A percentile compares a stretch with the other conserved stretches of the same genome.
Evolutionary conservation across 2,797 vertebrate genomes (phyloP).

Genomic region (Fistularia tabacaria): DNA sequence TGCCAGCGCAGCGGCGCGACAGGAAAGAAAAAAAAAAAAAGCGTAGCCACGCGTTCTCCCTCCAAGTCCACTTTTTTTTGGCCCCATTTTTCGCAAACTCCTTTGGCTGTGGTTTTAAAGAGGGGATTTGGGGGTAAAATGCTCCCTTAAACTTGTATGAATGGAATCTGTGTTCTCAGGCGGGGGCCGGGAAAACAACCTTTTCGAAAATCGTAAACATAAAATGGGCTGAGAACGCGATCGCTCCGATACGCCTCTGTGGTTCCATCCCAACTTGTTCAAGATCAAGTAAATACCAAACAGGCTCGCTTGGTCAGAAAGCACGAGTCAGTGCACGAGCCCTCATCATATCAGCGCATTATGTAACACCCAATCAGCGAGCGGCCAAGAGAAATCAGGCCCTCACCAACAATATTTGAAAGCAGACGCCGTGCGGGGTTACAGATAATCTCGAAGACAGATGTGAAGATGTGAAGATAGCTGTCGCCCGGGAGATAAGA

Average conservation of each 20-base stretch:
- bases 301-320: too few relatives aligned
- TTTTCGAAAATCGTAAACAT: neutral
- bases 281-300: too few relatives aligned
- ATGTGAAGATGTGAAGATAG: too few relatives aligned
- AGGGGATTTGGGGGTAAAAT: neutral
- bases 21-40: constrained; percentile 13
- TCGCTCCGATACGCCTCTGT: neutral
- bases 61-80: neutral
- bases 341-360: constrained; percentile 23
- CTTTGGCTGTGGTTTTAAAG: neutral
- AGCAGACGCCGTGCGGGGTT: constrained; percentile 11
- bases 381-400: constrained; percentile 35
- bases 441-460: constrained; percentile 13
- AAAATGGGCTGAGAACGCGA: neutral
- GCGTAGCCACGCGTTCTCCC: neutral
- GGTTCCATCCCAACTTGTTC: too few relatives aligned
- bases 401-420: constrained; percentile 44
- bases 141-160: constrained; percentile 6
- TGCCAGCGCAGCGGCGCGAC: constrained; percentile 30
- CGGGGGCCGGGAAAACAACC: neutral
- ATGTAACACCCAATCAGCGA: constrained; percentile 30
- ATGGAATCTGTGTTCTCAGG: constrained; percentile 20
- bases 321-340: too few relatives aligned
- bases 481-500: too few relatives aligned
- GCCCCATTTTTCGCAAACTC: neutral